Evolutionary conservation across 2,113 vertebrate genomes (phyloP).

Genomic region (Perccottus glenii): DNA sequence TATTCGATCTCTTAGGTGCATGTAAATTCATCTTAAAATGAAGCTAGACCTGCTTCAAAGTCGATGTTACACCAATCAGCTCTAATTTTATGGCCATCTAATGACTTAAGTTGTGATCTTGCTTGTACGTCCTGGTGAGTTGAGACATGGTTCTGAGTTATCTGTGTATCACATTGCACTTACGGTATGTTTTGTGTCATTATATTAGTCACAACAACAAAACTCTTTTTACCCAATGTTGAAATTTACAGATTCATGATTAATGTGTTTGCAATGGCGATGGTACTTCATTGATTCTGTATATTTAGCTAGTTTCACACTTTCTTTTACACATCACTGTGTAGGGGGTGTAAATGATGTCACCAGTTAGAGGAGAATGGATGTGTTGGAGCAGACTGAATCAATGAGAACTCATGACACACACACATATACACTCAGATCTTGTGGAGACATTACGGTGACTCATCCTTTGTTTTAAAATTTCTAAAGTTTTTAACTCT

Average conservation of each 20-base stretch:
- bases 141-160: too few species aligned
- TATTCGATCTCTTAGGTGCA: too few species aligned
- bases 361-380: slow-evolving; percentile 52
- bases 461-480: neutral
- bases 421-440: neutral
- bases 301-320: slow-evolving; percentile 1
- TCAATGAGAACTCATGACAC: slow-evolving; percentile 49
- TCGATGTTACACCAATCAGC: too few species aligned
- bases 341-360: slow-evolving; percentile 28
- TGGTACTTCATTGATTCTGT: neutral
- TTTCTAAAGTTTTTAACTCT: neutral
- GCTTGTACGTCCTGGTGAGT: too few species aligned
- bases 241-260: neutral
- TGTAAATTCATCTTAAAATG: too few species aligned
- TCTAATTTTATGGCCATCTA: too few species aligned
- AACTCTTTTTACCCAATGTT: neutral
- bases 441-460: neutral
- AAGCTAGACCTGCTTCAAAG: too few species aligned
- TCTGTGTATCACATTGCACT: too few species aligned
- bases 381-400: slow-evolving; percentile 50
- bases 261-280: neutral
- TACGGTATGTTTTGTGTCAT: neutral
- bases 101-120: too few species aligned
- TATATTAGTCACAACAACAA: neutral
- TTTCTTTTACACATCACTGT: neutral